Conservation (phyloP, 2,888 invertebrate species). For the Erynnis tages region DNA sequence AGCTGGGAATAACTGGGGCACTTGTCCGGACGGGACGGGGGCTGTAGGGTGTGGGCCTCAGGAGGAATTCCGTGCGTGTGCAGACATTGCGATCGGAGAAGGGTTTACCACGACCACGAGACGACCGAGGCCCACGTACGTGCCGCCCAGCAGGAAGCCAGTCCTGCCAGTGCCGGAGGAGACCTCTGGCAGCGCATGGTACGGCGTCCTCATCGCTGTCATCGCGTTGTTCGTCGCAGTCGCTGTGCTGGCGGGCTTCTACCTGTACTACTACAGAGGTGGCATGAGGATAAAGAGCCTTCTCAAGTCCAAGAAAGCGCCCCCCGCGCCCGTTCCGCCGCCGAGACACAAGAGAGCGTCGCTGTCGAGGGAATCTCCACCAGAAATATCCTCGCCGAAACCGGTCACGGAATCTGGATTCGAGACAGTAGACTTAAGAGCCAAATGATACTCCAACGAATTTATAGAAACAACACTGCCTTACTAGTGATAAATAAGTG, state of each 20-base stretch:
- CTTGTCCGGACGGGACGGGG: slow-evolving; percentile 86
- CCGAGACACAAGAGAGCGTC: slow-evolving; percentile 69
- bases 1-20: slow-evolving; percentile 93
- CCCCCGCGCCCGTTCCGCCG: slow-evolving; percentile 66
- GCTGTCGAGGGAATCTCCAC: slow-evolving; percentile 62
- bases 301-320: slow-evolving; percentile 70
- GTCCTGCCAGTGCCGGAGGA: slow-evolving; percentile 68
- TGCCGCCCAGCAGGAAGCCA: slow-evolving; percentile 66
- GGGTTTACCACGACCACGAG: slow-evolving; percentile 66
- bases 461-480: slow-evolving; percentile 41
- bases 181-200: slow-evolving; percentile 71
- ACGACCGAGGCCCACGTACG: slow-evolving; percentile 69
- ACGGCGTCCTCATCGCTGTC: slow-evolving; percentile 83
- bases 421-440: slow-evolving; percentile 65
- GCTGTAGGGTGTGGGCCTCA: slow-evolving; percentile 94
- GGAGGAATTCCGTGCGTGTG: slow-evolving; percentile 93
- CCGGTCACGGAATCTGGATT: slow-evolving; percentile 70
- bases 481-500: slow-evolving; percentile 39
- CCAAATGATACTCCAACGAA: slow-evolving; percentile 32
- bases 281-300: slow-evolving; percentile 85
- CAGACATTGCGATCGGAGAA: slow-evolving; percentile 88
- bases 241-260: slow-evolving; percentile 84
- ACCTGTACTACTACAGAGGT: slow-evolving; percentile 89
- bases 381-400: slow-evolving; percentile 62
- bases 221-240: slow-evolving; percentile 85